Evolutionary conservation across 2,888 invertebrate species (phyloP).

Genomic region (Bembecia ichneumoniformis): DNA sequence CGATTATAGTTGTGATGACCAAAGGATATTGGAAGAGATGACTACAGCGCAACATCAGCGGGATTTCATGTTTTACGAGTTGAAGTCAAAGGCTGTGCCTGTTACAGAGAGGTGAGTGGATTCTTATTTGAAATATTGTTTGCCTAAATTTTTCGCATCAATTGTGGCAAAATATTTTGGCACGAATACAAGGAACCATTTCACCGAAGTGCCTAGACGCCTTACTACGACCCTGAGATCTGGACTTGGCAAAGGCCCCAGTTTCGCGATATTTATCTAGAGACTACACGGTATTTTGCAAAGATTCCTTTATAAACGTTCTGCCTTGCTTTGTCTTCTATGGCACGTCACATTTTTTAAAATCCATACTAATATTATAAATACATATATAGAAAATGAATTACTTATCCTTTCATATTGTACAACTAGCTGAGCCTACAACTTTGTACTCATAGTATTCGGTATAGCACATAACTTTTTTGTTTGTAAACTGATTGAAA

Average conservation of each 20-base stretch:
- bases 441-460: too few relatives aligned
- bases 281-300: slow-evolving; percentile 2
- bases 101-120: slow-evolving; percentile 70
- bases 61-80: slow-evolving; percentile 76
- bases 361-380: too few relatives aligned
- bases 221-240: slow-evolving; percentile 56
- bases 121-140: slow-evolving; percentile 20
- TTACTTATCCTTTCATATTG: too few relatives aligned
- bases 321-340: background rate
- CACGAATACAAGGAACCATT: slow-evolving; percentile 54
- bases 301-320: background rate
- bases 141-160: slow-evolving; percentile 24
- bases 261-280: slow-evolving; percentile 48
- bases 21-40: slow-evolving; percentile 70
- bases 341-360: background rate
- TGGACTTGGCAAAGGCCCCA: slow-evolving; percentile 64
- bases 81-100: slow-evolving; percentile 74
- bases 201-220: slow-evolving; percentile 44
- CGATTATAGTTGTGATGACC: slow-evolving; percentile 60
- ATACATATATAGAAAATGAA: too few relatives aligned
- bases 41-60: slow-evolving; percentile 67
- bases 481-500: too few relatives aligned
- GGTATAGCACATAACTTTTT: too few relatives aligned
- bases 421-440: too few relatives aligned
- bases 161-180: slow-evolving; percentile 43